Conservation (phyloP, 2,113 vertebrate species). For the Zapornia atra region DNA sequence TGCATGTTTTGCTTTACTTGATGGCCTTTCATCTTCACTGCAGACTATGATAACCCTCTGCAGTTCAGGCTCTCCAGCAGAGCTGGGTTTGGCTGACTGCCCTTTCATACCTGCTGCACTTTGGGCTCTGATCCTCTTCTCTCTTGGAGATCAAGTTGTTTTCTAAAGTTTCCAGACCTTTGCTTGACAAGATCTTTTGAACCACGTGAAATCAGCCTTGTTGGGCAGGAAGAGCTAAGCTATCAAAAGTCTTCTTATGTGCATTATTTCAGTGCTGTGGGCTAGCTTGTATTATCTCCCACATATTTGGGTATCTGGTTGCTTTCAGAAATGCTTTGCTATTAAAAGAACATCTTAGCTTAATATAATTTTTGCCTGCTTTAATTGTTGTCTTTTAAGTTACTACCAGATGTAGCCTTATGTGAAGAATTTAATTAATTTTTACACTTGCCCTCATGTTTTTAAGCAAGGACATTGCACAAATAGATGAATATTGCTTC, state of each 20-base stretch:
- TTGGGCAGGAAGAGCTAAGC: not conserved
- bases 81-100: not conserved
- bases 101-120: not conserved
- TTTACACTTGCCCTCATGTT: not conserved
- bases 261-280: not conserved
- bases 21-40: not conserved
- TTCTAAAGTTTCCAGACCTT: not conserved
- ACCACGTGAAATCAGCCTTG: not conserved
- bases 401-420: not conserved
- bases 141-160: not conserved
- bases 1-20: not conserved
- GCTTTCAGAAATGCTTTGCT: not conserved
- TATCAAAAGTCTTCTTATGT: not conserved
- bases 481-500: not conserved
- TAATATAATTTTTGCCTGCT: not conserved
- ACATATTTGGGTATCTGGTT: not conserved
- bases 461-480: not conserved
- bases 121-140: not conserved
- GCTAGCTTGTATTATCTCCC: not conserved
- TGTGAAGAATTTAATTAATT: not conserved
- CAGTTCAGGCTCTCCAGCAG: not conserved
- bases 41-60: not conserved
- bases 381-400: not conserved
- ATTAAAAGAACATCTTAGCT: not conserved
- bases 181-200: not conserved